A percentile compares a stretch with the other conserved stretches of the same genome.
Conservation (phyloP, 2,797 vertebrate species). For the Anabas testudineus region DNA sequence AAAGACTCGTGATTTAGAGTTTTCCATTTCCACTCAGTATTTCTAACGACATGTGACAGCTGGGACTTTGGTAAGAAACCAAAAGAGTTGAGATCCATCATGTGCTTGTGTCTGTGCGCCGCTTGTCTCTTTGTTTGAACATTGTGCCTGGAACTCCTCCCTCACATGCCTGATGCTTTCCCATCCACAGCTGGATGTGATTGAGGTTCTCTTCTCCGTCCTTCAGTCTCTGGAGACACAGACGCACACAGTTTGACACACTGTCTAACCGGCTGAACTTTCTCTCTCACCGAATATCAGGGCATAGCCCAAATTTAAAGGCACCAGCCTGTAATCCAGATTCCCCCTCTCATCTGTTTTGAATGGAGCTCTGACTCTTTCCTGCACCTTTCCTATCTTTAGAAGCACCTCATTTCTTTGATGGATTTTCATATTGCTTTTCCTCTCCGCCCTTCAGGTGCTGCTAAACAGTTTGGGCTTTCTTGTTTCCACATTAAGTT, state of each 20-base stretch:
- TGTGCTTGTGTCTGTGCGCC: background rate
- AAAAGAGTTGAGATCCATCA: background rate
- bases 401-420: constrained; percentile 13
- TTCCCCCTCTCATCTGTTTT: constrained; percentile 36
- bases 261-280: constrained; percentile 16
- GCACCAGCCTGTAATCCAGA: constrained; percentile 16
- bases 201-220: constrained; percentile 28
- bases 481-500: constrained; percentile 55
- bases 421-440: constrained; percentile 30
- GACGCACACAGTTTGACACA: constrained; percentile 8
- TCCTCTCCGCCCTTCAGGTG: background rate
- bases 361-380: background rate
- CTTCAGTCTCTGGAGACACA: constrained; percentile 5
- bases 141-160: background rate
- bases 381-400: background rate
- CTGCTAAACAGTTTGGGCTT: constrained; percentile 18
- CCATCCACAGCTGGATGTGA: constrained; percentile 59
- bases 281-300: constrained; percentile 5
- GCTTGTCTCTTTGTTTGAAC: background rate
- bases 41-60: background rate
- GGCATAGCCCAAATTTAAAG: constrained; percentile 11
- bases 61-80: background rate
- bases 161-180: constrained; percentile 8
- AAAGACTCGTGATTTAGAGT: background rate
- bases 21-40: background rate